These are phyloP conservation scores for Ferrisia virgata DNA, from an alignment of 2,888 invertebrate species.

Conservation along the genomic window DNA sequence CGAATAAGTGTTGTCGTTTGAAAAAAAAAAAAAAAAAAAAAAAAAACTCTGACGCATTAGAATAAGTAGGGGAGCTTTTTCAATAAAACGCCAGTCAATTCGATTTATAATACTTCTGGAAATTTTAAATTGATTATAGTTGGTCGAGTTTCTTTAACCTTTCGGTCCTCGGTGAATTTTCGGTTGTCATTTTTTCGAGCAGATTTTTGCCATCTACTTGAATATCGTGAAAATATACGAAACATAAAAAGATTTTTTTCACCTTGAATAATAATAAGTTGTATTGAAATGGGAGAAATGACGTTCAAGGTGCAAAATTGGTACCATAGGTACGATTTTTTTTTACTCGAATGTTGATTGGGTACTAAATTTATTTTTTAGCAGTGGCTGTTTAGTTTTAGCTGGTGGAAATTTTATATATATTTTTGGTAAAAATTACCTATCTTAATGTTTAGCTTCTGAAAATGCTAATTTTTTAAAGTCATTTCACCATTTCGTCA, in stretches of 20 bases:
- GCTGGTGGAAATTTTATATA: background rate
- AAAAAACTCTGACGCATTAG: background rate
- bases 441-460: no score
- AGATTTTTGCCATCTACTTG: background rate
- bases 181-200: background rate
- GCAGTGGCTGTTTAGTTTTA: background rate
- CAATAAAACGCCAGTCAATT: conserved; percentile 24
- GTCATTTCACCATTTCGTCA: no score
- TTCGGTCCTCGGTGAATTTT: background rate
- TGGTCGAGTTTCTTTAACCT: conserved; percentile 14
- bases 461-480: no score
- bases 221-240: background rate
- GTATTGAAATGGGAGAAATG: background rate
- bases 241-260: background rate
- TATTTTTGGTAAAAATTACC: no score
- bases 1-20: conserved; percentile 23
- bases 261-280: background rate
- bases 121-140: conserved; percentile 25
- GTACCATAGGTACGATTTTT: background rate
- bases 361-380: background rate
- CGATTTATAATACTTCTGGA: conserved; percentile 13
- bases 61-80: conserved; percentile 14
- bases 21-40: background rate
- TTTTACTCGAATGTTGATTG: background rate
- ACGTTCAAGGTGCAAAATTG: background rate